Evolutionary conservation across 1,140 invertebrate genomes (phyloP).

Genomic region (Bathynomus jamesi): DNA sequence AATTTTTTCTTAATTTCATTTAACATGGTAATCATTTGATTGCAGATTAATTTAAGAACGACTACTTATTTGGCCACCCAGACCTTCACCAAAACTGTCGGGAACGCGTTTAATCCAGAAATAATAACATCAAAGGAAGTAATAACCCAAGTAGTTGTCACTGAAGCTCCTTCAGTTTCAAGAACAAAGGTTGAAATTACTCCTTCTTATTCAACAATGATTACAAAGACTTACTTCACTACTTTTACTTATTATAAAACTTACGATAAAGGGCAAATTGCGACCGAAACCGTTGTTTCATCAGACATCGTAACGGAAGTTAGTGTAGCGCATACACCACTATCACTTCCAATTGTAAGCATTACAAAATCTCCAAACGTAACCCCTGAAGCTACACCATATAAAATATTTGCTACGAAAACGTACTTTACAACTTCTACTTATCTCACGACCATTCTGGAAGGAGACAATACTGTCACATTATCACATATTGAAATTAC

Average conservation of each 20-base stretch:
- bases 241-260: constrained; percentile 39
- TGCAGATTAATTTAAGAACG: constrained; percentile 47
- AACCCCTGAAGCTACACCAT: not conserved
- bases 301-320: constrained; percentile 57
- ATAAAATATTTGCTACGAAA: constrained; percentile 66
- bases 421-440: constrained; percentile 79
- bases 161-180: constrained; percentile 37
- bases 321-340: constrained; percentile 6
- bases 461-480: constrained; percentile 46
- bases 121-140: constrained; percentile 51
- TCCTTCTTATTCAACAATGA: constrained; percentile 21
- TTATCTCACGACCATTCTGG: constrained; percentile 69
- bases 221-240: constrained; percentile 40
- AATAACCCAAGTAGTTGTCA: constrained; percentile 55
- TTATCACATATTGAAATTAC: constrained; percentile 42
- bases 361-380: constrained; percentile 16
- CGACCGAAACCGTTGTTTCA: constrained; percentile 54
- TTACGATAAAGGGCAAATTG: constrained; percentile 43
- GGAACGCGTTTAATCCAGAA: constrained; percentile 45
- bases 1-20: too few species aligned
- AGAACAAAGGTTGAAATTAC: not conserved
- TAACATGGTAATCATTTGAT: not conserved
- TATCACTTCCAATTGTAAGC: not conserved
- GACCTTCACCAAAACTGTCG: constrained; percentile 52
- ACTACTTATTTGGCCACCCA: constrained; percentile 63